phyloP scores from a whole-genome alignment of 2,113 vertebrate species.

The Heterochromis multidens region DNA sequence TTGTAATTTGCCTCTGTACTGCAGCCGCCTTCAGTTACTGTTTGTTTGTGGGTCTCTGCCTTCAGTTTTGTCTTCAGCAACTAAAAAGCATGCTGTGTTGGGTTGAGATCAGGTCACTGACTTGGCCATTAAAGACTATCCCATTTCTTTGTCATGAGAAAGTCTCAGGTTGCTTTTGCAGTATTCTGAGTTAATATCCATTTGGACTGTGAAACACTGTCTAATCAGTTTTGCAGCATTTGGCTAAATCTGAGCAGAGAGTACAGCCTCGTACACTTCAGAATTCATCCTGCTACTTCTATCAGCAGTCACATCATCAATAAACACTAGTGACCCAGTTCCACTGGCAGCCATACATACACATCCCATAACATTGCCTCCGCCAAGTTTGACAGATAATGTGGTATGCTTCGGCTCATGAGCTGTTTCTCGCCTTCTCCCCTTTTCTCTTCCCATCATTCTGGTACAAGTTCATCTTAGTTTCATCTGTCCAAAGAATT shows the following conservation, averaged over 20 bases:
- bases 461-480: not conserved
- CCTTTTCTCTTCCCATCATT: not conserved
- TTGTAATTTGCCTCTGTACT: not conserved
- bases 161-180: too few species aligned
- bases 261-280: too few species aligned
- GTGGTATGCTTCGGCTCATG: not conserved
- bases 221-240: not conserved
- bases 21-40: not conserved
- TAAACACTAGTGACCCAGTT: not conserved
- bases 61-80: not conserved
- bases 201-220: not conserved
- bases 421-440: not conserved
- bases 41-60: not conserved
- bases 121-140: not conserved
- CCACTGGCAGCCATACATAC: not conserved
- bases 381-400: not conserved
- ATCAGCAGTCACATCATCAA: not conserved
- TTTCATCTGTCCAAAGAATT: not conserved
- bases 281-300: not conserved
- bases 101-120: too few species aligned
- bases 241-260: not conserved
- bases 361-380: not conserved
- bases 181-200: not conserved
- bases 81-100: not conserved
- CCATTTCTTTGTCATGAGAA: not conserved